phyloP scores from a whole-genome alignment of 2,113 vertebrate species.

The Poecilia latipinna region DNA sequence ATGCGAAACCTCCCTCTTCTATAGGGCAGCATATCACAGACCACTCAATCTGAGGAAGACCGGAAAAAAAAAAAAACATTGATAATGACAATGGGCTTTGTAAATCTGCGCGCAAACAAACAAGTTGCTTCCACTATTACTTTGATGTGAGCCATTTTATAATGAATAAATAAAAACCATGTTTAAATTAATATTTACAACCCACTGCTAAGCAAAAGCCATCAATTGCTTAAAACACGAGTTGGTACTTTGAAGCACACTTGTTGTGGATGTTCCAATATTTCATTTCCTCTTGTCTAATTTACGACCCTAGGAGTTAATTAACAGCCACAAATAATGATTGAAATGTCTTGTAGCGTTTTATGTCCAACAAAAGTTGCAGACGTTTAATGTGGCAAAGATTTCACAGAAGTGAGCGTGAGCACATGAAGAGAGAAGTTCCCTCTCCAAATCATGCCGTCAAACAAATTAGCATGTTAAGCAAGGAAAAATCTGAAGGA shows the following conservation, averaged over 20 bases:
- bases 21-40: conserved; percentile 46
- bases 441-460: conserved; percentile 2
- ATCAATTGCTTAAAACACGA: background rate
- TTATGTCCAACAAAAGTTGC: conserved; percentile 29
- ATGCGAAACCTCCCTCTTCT: conserved; percentile 55
- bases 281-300: conserved; percentile 2
- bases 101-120: conserved; percentile 41
- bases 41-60: conserved; percentile 34
- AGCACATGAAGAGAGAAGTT: conserved; percentile 29
- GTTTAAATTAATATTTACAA: background rate
- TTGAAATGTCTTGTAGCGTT: conserved; percentile 36
- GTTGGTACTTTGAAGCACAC: background rate
- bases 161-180: background rate
- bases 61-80: conserved; percentile 44
- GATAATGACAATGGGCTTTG: conserved; percentile 31
- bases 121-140: background rate
- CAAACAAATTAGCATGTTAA: background rate
- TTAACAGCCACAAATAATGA: conserved; percentile 48
- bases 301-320: conserved; percentile 28
- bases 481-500: background rate
- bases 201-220: background rate
- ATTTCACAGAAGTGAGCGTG: conserved; percentile 29
- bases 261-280: conserved; percentile 17
- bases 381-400: conserved; percentile 54
- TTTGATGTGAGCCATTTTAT: background rate